Evolutionary conservation across 92 coral and sea anemone genomes (phyloP).

Genomic region (Zoanthus sansibaricus): DNA sequence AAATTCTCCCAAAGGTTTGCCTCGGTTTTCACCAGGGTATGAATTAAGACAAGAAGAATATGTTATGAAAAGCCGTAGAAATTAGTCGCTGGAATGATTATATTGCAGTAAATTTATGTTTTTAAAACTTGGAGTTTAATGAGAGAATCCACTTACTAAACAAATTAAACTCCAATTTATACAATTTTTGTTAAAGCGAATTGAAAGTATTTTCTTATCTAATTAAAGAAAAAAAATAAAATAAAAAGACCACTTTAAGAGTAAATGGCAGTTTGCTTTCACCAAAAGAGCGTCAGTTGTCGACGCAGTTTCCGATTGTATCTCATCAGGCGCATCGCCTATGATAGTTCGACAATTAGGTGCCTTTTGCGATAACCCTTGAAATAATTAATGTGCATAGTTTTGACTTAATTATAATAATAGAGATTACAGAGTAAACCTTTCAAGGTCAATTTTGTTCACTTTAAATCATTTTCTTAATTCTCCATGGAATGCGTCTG

Average conservation of each 20-base stretch:
- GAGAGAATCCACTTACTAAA: no score
- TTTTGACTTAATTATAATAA: slow-evolving; percentile 11
- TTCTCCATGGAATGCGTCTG: background rate
- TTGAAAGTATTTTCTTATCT: no score
- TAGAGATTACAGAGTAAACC: background rate
- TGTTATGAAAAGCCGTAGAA: no score
- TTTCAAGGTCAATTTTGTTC: background rate
- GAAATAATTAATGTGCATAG: slow-evolving; percentile 12
- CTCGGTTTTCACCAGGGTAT: no score
- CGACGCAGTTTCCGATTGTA: slow-evolving; percentile 3
- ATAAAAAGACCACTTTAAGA: background rate
- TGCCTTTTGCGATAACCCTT: slow-evolving; percentile 2
- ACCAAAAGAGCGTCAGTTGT: background rate
- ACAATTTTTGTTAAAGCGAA: no score
- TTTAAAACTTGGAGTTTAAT: no score
- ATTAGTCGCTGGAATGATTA: no score
- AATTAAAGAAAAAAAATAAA: no score
- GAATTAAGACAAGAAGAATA: no score
- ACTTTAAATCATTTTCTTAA: background rate
- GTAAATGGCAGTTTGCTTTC: background rate
- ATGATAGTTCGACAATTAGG: slow-evolving; percentile 33
- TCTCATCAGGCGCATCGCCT: background rate
- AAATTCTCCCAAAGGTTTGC: no score
- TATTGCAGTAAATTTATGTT: no score
- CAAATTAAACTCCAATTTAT: no score